A percentile compares a stretch with the other conserved stretches of the same genome.
Conservation (phyloP, 2,888 invertebrate genomes). For the Helicoverpa assulta region DNA sequence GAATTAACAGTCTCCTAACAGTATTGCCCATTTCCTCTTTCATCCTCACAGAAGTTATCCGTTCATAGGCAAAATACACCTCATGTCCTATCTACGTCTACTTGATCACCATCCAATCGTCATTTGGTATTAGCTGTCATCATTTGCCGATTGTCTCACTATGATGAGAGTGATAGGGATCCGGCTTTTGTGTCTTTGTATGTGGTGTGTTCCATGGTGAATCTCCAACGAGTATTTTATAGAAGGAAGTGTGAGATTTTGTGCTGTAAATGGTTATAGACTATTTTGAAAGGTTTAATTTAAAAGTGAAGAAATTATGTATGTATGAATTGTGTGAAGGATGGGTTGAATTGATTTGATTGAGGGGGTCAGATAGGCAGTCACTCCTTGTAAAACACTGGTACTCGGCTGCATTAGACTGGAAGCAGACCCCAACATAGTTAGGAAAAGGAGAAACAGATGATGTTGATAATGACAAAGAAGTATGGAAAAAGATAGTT, state of each 20-base stretch:
- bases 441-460: no score
- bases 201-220: slow-evolving; percentile 19
- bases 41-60: neutral
- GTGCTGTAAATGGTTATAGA: slow-evolving; percentile 6
- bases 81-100: slow-evolving; percentile 17
- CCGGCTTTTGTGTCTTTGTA: slow-evolving; percentile 39
- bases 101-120: slow-evolving; percentile 68
- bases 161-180: slow-evolving; percentile 51
- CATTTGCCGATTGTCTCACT: slow-evolving; percentile 80
- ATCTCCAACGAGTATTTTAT: slow-evolving; percentile 33
- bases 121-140: slow-evolving; percentile 82
- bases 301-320: no score
- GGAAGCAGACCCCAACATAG: no score
- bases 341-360: no score
- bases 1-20: no score
- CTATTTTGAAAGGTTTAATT: neutral
- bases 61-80: neutral
- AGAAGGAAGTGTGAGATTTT: neutral
- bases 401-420: no score
- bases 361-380: no score
- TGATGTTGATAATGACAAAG: no score
- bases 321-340: no score
- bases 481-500: no score
- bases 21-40: neutral
- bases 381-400: no score